These are phyloP conservation scores for Conus canariensis DNA, from an alignment of 2,888 invertebrate species.

Conservation along the genomic window DNA sequence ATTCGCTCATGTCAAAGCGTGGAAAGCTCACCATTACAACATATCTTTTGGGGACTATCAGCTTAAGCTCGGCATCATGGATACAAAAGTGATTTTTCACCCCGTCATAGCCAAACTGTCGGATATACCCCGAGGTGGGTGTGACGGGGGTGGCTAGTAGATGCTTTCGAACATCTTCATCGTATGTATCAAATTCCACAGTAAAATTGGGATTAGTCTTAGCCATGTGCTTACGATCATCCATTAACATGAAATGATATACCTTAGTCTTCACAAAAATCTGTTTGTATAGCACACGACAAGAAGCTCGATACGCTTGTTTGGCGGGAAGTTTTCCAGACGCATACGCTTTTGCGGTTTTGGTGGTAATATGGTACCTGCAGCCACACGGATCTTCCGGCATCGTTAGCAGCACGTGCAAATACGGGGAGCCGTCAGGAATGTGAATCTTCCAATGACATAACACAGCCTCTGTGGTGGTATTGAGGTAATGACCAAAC, in stretches of 20 bases:
- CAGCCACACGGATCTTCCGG: not conserved
- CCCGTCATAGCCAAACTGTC: conserved; percentile 8
- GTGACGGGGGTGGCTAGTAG: not conserved
- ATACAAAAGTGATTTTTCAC: not conserved
- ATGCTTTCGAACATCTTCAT: not conserved
- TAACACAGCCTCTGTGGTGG: not conserved
- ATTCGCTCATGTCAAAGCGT: not conserved
- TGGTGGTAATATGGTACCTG: not conserved
- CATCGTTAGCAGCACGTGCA: not conserved
- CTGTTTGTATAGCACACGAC: not conserved
- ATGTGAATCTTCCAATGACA: not conserved
- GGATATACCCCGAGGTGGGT: not conserved
- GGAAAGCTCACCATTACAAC: conserved; percentile 12
- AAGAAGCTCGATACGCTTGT: not conserved
- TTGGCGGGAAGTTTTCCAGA: not conserved
- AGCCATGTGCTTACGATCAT: not conserved
- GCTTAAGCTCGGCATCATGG: not conserved
- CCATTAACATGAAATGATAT: not conserved
- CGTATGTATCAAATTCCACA: not conserved
- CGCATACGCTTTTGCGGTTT: not conserved
- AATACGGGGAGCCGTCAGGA: not conserved
- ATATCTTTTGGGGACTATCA: not conserved
- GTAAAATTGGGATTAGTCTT: not conserved
- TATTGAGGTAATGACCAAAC: not conserved
- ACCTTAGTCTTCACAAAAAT: not conserved